Evolutionary conservation across 2,888 invertebrate species (phyloP), one percentile per base, ranked within the genome.

Genomic region (Sarcophaga rosellei): DNA sequence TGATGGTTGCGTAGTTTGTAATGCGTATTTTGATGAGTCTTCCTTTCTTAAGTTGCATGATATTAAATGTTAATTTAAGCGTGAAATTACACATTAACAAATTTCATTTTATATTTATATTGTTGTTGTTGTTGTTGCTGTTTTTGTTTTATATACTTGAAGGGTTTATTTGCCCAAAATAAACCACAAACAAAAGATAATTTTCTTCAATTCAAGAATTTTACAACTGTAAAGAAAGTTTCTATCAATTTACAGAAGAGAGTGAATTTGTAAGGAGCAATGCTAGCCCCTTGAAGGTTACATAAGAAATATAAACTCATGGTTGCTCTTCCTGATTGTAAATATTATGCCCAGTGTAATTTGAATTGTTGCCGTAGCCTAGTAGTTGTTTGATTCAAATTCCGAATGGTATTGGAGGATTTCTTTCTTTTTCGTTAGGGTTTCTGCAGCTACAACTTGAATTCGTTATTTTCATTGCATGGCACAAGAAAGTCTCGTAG

Each of bases 1-100:
- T 81, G 53, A 47, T 84, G 74, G 62, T 84, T 86, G 35, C 81
- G 79, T 45, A 69, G 62, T 44, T 25, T 69, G 47, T 68, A 21
- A 11, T 79, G 70, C 57, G 63, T 69, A 79, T 69, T 84, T 79
- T 75, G 74, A 70, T 70, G 62, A 70, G 69, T 80, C 59, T 53
- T 35, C 59, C 61, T 35, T 59, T 35, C 66, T 66, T 47, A 66
- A 81, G 73, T 78, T 78, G 61, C 87, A 87, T 87, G 89, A 89
- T 90, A 91, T 91, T 90, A 90, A 91, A 91, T 90, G 91, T 89
- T 89, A 88, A 89, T 90, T 90, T 90, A 87, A 90, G 91, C 92
- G 89, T 92, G 91, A 92, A 92, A 92, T 91, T 91, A 90, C 90
- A 90, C 89, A 90, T 89, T 91, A 89, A 85, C 77, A 70, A 86